Evolutionary conservation across 2,888 invertebrate genomes (phyloP), one percentile per base, ranked within the genome.

Genomic region (Acutogordius australiensis): DNA sequence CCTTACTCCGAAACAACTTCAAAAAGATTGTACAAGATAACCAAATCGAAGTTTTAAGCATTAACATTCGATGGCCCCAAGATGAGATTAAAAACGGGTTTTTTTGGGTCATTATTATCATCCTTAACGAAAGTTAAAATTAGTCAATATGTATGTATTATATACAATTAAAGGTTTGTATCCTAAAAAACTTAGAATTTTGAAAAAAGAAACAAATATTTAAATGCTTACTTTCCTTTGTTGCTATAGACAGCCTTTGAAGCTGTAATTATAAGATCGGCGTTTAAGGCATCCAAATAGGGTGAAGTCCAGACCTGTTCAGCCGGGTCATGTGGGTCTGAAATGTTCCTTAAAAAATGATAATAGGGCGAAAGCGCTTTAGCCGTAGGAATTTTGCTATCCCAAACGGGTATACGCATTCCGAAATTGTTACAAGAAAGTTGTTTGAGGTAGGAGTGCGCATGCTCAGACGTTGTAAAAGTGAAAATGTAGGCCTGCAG

Each of bases 291-390:
- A 23, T 51, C 51, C 23, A 51, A 51, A 23, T 51, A 51, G 4
- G 51, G 51, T 4, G 51, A 51, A n/a, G 23, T 51, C 51, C 51
- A 51, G 8, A 51, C 23, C 23, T 51, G 51, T 51, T 51, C 51
- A 23, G n/a, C 8, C 23, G 13, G 4, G 8, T 51, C n/a, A 8
- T 51, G 51, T 4, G 13, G 18, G 4, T 51, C n/a, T 4, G 4
- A 23, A 4, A 51, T 4, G n/a, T 4, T 21, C 23, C 4, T 8
- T 26, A 51, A 51, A 51, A 51, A 51, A 4, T 21, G 26, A 23
- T 51, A 51, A 23, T 51, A 51, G 23, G 51, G 51, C 4, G 13
- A 21, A 23, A 51, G 51, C 4, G 51, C 51, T 51, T 51, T 51
- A 26, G 23, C 4, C 8, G 51, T 51, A 4, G 4, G 51, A n/a